These are phyloP conservation scores for Palythoa caribaeorum DNA, from an alignment of 92 coral and sea anemone species.

Conservation along the genomic window DNA sequence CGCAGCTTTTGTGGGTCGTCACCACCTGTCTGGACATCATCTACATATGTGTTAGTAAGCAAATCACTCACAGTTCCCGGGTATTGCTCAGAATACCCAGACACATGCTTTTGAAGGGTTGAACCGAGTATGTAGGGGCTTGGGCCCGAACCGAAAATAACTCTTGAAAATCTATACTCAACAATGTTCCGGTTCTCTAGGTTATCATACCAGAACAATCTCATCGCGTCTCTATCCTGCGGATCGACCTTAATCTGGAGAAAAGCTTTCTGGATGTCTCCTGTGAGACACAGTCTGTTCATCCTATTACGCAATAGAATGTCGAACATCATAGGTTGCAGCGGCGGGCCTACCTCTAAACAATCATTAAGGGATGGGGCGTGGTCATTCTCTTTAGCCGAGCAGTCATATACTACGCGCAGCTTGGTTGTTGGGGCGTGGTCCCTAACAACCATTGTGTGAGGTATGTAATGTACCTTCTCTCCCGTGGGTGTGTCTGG, in stretches of 20 bases:
- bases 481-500: conserved; percentile 6
- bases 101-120: conserved; percentile 65
- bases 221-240: conserved; percentile 58
- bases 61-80: conserved; percentile 47
- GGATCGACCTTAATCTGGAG: conserved; percentile 47
- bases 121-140: conserved; percentile 68
- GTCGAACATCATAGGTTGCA: conserved; percentile 58
- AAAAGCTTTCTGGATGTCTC: conserved; percentile 61
- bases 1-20: conserved; percentile 40
- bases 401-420: conserved; percentile 21
- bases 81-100: conserved; percentile 42
- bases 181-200: conserved; percentile 45
- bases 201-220: conserved; percentile 57
- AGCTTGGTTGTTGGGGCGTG: background rate
- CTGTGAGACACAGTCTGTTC: conserved; percentile 46
- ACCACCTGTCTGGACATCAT: conserved; percentile 72
- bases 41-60: conserved; percentile 65
- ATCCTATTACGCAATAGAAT: conserved; percentile 51
- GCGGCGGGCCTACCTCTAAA: conserved; percentile 54
- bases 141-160: conserved; percentile 61
- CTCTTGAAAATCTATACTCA: conserved; percentile 59
- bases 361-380: conserved; percentile 9
- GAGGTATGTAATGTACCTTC: background rate
- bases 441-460: background rate
- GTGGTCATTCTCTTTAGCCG: background rate